Evolutionary conservation across 1,140 invertebrate species (phyloP).

Genomic region (Potamilus streckersoni): DNA sequence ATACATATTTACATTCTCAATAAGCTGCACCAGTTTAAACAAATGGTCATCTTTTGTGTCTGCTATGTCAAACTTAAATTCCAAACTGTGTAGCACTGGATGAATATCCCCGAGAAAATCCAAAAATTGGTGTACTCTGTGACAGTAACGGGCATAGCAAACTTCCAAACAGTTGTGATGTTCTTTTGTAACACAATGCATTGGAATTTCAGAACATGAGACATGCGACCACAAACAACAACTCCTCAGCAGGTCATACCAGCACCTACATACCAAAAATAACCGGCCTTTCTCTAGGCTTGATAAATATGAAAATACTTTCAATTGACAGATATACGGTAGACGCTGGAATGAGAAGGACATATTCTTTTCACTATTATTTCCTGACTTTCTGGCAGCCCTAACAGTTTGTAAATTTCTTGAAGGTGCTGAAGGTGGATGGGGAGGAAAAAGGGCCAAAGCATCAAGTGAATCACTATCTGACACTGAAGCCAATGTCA

Average conservation of each 20-base stretch:
- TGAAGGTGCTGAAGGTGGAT: no score
- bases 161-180: slow-evolving; percentile 37
- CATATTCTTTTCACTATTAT: no score
- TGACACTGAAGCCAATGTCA: no score
- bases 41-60: slow-evolving; percentile 54
- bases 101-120: slow-evolving; percentile 45
- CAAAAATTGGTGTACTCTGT: slow-evolving; percentile 41
- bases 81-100: slow-evolving; percentile 53
- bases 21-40: slow-evolving; percentile 44
- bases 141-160: slow-evolving; percentile 55
- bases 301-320: slow-evolving; percentile 57
- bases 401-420: no score
- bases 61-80: slow-evolving; percentile 63
- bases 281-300: slow-evolving; percentile 50
- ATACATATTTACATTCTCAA: slow-evolving; percentile 35
- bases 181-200: slow-evolving; percentile 44
- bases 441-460: no score
- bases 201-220: slow-evolving; percentile 52
- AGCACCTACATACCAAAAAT: slow-evolving; percentile 52
- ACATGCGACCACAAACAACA: slow-evolving; percentile 56
- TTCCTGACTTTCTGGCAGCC: no score
- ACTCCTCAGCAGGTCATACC: slow-evolving; percentile 48
- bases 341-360: slow-evolving; percentile 56
- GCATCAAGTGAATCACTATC: no score
- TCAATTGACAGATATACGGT: slow-evolving; percentile 57